A percentile compares a stretch with the other conserved stretches of the same genome.
These are phyloP conservation scores for Agriopis marginaria DNA, from an alignment of 2,888 invertebrate species.

Conservation along the genomic window DNA sequence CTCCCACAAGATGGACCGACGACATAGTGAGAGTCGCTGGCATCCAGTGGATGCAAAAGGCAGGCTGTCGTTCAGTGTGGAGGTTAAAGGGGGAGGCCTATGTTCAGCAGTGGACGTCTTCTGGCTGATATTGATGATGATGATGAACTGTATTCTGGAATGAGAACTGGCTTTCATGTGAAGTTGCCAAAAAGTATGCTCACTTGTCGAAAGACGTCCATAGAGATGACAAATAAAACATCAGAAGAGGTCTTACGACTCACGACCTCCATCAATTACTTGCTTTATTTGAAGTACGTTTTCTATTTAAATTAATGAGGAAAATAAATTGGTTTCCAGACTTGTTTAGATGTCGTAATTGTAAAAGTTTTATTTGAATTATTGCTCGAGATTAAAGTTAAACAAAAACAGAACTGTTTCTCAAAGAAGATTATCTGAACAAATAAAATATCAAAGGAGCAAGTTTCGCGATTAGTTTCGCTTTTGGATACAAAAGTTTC, in stretches of 20 bases:
- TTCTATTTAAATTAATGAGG: constrained; percentile 31
- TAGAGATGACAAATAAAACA: neutral
- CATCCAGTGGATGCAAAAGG: too few species aligned
- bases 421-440: constrained; percentile 8
- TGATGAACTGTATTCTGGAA: too few species aligned
- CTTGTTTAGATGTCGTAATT: constrained; percentile 34
- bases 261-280: constrained; percentile 7
- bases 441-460: constrained; percentile 27
- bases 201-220: neutral
- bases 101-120: too few species aligned
- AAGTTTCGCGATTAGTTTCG: constrained; percentile 20
- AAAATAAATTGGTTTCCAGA: constrained; percentile 33
- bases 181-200: too few species aligned
- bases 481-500: neutral
- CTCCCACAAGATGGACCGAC: too few species aligned
- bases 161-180: too few species aligned
- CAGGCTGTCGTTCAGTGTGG: too few species aligned
- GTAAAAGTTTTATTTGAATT: constrained; percentile 36
- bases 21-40: too few species aligned
- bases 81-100: too few species aligned
- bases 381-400: constrained; percentile 27
- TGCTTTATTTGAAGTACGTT: constrained; percentile 20
- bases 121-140: too few species aligned
- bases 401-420: constrained; percentile 9
- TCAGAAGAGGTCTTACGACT: neutral